Conservation (phyloP, 2,888 invertebrate genomes). For the Deroplatys truncata region DNA sequence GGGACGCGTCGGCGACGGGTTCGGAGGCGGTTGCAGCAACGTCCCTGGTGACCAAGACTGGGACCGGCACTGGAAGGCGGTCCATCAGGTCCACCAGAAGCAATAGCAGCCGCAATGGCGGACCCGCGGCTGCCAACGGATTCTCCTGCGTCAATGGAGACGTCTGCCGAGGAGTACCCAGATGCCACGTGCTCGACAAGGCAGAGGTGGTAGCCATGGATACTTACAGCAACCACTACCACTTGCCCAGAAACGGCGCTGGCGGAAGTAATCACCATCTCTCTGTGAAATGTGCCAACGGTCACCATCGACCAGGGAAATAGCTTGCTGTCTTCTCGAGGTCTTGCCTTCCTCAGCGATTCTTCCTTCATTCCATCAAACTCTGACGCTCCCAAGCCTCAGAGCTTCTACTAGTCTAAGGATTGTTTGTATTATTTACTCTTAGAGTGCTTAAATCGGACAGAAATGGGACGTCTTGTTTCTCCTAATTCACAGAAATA, state of each 20-base stretch:
- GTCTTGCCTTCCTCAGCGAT: neutral
- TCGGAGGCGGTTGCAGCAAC: constrained; percentile 20
- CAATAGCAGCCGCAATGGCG: constrained; percentile 50
- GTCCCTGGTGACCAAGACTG: neutral
- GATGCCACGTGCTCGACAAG: constrained; percentile 23
- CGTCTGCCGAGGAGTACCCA: constrained; percentile 46
- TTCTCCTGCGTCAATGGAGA: constrained; percentile 73
- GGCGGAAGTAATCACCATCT: neutral
- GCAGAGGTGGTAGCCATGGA: constrained; percentile 14
- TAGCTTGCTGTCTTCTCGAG: neutral
- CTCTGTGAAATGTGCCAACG: neutral
- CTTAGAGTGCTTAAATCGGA: neutral
- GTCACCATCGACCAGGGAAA: neutral
- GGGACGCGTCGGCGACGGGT: constrained; percentile 46
- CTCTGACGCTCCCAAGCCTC: neutral
- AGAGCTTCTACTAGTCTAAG: neutral
- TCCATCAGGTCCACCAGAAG: constrained; percentile 47
- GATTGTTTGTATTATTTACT: neutral
- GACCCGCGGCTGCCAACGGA: constrained; percentile 58
- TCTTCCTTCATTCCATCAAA: constrained; percentile 5
- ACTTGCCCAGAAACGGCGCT: neutral
- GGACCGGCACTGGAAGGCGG: neutral
- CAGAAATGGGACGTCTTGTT: neutral
- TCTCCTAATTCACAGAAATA: neutral
- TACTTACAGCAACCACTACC: neutral